Base-by-base conservation (phyloP, 2,113 vertebrate genomes). In the Herpailurus yagouaroundi region DNA sequence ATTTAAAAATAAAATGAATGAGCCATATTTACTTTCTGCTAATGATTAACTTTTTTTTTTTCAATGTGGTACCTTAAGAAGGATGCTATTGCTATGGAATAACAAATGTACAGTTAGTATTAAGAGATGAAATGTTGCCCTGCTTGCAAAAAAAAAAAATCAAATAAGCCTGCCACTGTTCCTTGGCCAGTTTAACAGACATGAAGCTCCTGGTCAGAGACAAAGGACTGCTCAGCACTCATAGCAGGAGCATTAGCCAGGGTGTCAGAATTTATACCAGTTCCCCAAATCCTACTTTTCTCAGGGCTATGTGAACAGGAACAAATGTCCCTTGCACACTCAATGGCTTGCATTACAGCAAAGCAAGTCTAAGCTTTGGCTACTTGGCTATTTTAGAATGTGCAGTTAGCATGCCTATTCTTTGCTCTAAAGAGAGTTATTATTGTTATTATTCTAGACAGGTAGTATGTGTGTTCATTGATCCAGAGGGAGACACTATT, bases 1-100 rank as follows among this genome's bases (percentile, higher is more conserved):
- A 50, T 82, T 71, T 96, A 71, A 88, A 38, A 82, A 80, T 60
- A 79, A 89, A 94, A 68, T 89, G 16, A 91, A 14, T 52, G 94
- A 86, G 3, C 21, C 50, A 45, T 76, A 14, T 84, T 76, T 14
- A 50, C 41, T 6, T 94, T 94, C 25, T 45, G 7, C 21, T 55
- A 57, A 66, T 66, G 52, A 13, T 83, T 92, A 19, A 45, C 45
- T 90, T 87, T 91, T 84, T 55, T 80, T 79, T 84, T 80, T 74
- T 91, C 64, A 66, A n/a, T 64, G 27, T 73, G 0, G 5, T 90
- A n/a, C 48, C 96, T 91, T 74, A 91, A 19, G 63, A 19, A 81
- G 57, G 29, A 12, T 52, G 50, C 21, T 41, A n/a, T 66, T 41
- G 29, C 27, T 38, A 3, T 84, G 27, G 13, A 29, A 91, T 77